These are phyloP conservation scores for Oscheius sp. DNA, from an alignment of 2,888 invertebrate genomes.

Conservation along the genomic window DNA sequence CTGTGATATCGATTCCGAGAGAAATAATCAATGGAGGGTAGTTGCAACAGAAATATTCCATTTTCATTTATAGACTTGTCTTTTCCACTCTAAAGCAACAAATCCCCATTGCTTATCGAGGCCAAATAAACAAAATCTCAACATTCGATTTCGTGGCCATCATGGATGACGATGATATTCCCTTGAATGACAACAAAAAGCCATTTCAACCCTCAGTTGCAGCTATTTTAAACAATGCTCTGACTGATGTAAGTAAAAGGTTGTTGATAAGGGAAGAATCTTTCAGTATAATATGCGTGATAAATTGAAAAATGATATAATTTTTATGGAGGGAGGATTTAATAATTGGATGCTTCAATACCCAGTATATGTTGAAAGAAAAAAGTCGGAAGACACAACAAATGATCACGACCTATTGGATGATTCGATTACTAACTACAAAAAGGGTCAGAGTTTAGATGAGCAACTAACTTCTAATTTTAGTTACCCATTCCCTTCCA, in stretches of 20 bases:
- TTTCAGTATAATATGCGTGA: conserved; percentile 37
- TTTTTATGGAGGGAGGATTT: conserved; percentile 64
- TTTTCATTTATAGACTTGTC: background rate
- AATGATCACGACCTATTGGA: background rate
- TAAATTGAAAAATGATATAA: conserved; percentile 39
- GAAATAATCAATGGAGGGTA: conserved; percentile 13
- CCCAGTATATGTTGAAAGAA: conserved; percentile 44
- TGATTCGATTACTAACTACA: conserved; percentile 1
- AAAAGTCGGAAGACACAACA: too few species aligned
- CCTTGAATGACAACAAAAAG: conserved; percentile 27
- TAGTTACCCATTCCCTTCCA: too few species aligned
- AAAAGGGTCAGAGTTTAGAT: conserved; percentile 4
- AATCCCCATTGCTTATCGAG: conserved; percentile 32
- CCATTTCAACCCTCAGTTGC: background rate
- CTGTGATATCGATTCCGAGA: conserved; percentile 1
- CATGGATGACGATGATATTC: conserved; percentile 52
- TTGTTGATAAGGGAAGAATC: too few species aligned
- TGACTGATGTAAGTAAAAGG: conserved; percentile 13
- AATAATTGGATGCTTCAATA: conserved; percentile 52
- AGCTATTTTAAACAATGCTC: conserved; percentile 6
- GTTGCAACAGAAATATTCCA: background rate
- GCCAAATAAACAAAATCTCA: conserved; percentile 32
- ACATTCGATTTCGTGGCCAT: conserved; percentile 54
- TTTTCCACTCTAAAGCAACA: conserved; percentile 25
- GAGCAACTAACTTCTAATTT: too few species aligned